These are phyloP conservation scores for Metaphire vulgaris DNA, from an alignment of 1,140 invertebrate species.

Conservation along the genomic window DNA sequence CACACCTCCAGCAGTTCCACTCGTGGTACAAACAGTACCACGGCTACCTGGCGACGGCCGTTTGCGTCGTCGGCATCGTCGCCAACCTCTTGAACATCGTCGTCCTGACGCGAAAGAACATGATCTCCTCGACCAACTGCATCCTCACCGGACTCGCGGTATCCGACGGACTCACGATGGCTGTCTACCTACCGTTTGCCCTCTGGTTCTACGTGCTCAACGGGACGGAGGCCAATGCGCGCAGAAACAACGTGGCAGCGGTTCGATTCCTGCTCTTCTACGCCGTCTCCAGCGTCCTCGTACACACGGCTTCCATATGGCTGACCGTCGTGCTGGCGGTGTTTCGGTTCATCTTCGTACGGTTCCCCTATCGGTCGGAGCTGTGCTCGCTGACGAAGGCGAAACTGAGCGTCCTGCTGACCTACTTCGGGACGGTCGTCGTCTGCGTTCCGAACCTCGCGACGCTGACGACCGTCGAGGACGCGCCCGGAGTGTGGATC, in stretches of 20 bases:
- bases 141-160: slow-evolving; percentile 77
- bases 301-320: slow-evolving; percentile 89
- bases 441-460: slow-evolving; percentile 73
- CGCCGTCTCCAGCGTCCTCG: slow-evolving; percentile 65
- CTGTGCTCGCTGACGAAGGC: slow-evolving; percentile 72
- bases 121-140: slow-evolving; percentile 75
- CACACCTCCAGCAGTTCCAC: background rate
- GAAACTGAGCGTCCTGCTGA: slow-evolving; percentile 65
- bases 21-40: slow-evolving; percentile 56
- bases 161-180: slow-evolving; percentile 78
- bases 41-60: slow-evolving; percentile 63
- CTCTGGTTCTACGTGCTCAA: slow-evolving; percentile 46
- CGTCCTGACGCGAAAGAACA: slow-evolving; percentile 77
- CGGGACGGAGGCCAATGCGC: slow-evolving; percentile 29
- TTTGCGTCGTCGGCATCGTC: slow-evolving; percentile 80
- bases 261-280: slow-evolving; percentile 45
- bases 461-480: slow-evolving; percentile 57
- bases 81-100: slow-evolving; percentile 84
- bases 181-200: slow-evolving; percentile 46
- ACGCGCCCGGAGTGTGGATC: slow-evolving; percentile 32
- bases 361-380: slow-evolving; percentile 60
- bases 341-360: slow-evolving; percentile 79
- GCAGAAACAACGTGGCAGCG: slow-evolving; percentile 35
- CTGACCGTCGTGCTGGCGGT: slow-evolving; percentile 83
- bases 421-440: slow-evolving; percentile 66